phyloP scores from a whole-genome alignment of 2,113 vertebrate species.

The Drymodes brunneopygia region DNA sequence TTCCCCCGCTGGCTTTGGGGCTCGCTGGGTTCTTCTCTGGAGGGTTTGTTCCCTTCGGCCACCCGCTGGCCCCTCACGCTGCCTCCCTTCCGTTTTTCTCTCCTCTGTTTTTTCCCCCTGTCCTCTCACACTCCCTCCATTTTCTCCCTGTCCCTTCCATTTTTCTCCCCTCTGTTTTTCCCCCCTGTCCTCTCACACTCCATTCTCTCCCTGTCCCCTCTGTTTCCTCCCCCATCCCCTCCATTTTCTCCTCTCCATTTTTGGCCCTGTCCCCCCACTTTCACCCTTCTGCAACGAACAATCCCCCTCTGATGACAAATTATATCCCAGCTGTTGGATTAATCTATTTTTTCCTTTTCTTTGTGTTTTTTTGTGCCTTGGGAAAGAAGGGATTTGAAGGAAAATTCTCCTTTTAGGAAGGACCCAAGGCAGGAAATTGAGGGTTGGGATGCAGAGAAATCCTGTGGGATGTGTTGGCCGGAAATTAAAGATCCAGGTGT shows the following conservation, averaged over 20 bases:
- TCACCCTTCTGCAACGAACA: background rate
- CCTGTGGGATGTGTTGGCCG: background rate
- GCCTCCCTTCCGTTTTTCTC: background rate
- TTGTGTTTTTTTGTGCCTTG: background rate
- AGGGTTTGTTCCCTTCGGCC: background rate
- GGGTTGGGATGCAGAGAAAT: background rate
- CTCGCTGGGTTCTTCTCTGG: accelerated
- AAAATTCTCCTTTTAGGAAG: background rate
- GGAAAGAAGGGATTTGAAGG: background rate
- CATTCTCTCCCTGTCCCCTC: background rate
- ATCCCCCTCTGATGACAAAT: background rate
- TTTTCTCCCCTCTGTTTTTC: too few species aligned
- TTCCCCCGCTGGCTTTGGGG: accelerated
- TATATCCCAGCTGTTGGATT: background rate
- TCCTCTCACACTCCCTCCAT: too few species aligned
- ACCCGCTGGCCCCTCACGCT: background rate
- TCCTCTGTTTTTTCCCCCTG: too few species aligned
- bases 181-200: too few species aligned
- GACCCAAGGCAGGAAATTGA: background rate
- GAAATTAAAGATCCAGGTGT: background rate
- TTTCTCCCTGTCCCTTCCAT: background rate
- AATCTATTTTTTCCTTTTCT: accelerated
- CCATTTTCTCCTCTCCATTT: background rate
- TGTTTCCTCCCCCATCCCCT: background rate
- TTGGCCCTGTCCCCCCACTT: background rate